Conservation (phyloP, 2,113 vertebrate genomes). For the Nyctibius bracteatus region DNA sequence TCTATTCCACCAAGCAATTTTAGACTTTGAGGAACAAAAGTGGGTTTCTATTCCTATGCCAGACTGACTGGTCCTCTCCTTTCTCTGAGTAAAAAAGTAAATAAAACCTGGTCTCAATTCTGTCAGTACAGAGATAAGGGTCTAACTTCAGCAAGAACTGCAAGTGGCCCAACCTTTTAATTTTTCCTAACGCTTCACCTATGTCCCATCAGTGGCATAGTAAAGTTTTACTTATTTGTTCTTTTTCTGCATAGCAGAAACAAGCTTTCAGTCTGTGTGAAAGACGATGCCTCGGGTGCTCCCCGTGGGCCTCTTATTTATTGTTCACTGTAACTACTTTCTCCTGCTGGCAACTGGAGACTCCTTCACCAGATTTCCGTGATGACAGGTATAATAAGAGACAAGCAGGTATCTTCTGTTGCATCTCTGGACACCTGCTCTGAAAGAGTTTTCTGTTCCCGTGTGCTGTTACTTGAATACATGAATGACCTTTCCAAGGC, state of each 20-base stretch:
- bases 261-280: background rate
- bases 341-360: background rate
- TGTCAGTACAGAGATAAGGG: background rate
- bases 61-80: background rate
- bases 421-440: slow-evolving; percentile 15
- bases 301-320: background rate
- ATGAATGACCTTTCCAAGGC: background rate
- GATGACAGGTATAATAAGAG: background rate
- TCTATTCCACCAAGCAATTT: background rate
- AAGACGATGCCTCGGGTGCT: background rate
- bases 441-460: slow-evolving; percentile 4
- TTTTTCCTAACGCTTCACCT: slow-evolving; percentile 26
- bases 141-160: background rate
- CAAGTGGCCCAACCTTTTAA: background rate
- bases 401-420: background rate
- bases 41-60: background rate
- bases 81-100: background rate
- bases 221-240: background rate
- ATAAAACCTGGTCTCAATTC: background rate
- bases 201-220: background rate
- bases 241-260: background rate
- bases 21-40: background rate
- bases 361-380: background rate
- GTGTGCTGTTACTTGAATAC: background rate
- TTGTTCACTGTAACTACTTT: background rate